Conservation (phyloP, 2,888 invertebrate genomes). For the Ophion obscuratus region DNA sequence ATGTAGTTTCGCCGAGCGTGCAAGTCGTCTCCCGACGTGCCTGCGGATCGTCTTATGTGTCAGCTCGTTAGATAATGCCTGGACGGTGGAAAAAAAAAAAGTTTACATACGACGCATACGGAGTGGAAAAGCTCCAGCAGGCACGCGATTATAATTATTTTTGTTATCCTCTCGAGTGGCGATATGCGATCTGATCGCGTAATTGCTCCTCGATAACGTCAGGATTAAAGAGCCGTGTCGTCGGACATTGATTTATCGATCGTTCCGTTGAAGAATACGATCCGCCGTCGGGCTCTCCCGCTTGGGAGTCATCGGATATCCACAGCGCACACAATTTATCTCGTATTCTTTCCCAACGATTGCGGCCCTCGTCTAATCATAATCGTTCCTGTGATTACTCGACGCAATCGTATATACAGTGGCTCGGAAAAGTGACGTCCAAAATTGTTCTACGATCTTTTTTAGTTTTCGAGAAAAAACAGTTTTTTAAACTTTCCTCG, state of each 20-base stretch:
- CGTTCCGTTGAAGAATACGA: constrained; percentile 45
- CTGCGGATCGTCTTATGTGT: constrained; percentile 30
- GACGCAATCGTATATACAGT: neutral
- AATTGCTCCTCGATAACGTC: constrained; percentile 5
- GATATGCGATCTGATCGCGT: constrained; percentile 22
- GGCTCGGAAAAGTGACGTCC: no score
- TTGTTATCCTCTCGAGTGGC: constrained; percentile 9
- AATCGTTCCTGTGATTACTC: neutral
- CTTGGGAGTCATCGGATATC: constrained; percentile 39
- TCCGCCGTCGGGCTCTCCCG: neutral
- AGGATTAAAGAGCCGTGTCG: constrained; percentile 10
- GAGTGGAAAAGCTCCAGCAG: neutral
- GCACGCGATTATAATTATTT: constrained; percentile 7
- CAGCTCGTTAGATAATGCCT: constrained; percentile 27
- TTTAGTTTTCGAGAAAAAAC: no score
- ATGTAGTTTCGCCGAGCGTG: neutral
- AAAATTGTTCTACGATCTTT: no score
- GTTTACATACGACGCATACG: no score
- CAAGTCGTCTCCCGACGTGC: constrained; percentile 14
- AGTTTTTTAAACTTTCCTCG: no score
- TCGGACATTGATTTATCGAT: constrained; percentile 58
- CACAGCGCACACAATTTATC: neutral
- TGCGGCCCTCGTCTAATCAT: neutral
- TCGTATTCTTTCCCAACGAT: constrained; percentile 13
- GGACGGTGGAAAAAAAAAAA: neutral